phyloP scores from a whole-genome alignment of 2,797 vertebrate genomes.

The Monodelphis domestica region DNA sequence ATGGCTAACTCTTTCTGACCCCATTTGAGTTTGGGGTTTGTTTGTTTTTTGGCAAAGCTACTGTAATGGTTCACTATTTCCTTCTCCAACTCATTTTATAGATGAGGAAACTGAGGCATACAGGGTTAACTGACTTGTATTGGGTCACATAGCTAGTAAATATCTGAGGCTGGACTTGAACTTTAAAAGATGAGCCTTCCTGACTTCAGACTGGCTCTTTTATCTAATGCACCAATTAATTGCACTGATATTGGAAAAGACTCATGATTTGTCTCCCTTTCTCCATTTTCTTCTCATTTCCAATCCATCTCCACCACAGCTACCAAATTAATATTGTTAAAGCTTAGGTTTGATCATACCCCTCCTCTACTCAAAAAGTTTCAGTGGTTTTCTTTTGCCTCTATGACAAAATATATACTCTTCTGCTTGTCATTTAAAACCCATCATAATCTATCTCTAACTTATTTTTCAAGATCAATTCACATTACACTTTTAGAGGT shows the following conservation, averaged over 20 bases:
- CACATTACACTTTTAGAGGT: background rate
- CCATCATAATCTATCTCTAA: background rate
- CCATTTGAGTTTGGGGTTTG: no score
- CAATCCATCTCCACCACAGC: background rate
- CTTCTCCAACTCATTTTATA: no score
- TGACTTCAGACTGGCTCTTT: no score
- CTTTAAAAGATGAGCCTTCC: no score
- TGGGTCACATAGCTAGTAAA: no score
- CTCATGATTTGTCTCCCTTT: background rate
- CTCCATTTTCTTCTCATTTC: background rate
- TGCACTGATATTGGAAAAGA: background rate
- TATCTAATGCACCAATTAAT: no score
- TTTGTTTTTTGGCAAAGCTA: no score
- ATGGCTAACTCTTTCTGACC: no score
- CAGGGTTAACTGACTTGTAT: no score
- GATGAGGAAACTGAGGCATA: no score
- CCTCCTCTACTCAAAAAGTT: background rate
- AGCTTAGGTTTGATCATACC: background rate
- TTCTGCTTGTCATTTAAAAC: background rate
- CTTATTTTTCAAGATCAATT: background rate
- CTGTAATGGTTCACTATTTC: no score
- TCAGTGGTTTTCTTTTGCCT: background rate
- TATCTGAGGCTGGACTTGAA: no score
- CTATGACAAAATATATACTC: background rate
- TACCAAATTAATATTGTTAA: background rate